phyloP scores from a whole-genome alignment of 2,888 invertebrate genomes.

The Ophion costatus region DNA sequence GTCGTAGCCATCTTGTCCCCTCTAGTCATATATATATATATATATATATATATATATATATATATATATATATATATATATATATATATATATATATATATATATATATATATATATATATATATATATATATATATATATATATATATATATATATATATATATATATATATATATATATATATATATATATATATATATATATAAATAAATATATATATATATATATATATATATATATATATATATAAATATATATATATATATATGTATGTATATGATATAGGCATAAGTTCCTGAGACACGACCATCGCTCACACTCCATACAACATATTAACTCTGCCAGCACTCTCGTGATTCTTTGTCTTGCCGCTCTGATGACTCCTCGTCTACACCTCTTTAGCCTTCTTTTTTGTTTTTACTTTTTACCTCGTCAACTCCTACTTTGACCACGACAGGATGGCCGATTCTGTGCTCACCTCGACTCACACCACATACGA shows the following conservation, averaged over 20 bases:
- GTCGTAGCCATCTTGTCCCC: slow-evolving; percentile 70
- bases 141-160: slow-evolving; percentile 20
- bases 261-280: neutral
- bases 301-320: slow-evolving; percentile 64
- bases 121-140: slow-evolving; percentile 8
- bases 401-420: slow-evolving; percentile 22
- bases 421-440: slow-evolving; percentile 61
- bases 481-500: slow-evolving; percentile 25
- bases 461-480: slow-evolving; percentile 49
- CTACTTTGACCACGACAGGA: slow-evolving; percentile 56
- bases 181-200: slow-evolving; percentile 6
- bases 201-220: no score
- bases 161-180: neutral
- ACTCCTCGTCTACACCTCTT: slow-evolving; percentile 66
- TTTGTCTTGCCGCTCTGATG: slow-evolving; percentile 77
- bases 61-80: slow-evolving; percentile 8
- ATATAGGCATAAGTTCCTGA: slow-evolving; percentile 38
- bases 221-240: no score
- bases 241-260: no score
- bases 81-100: slow-evolving; percentile 10
- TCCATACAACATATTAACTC: slow-evolving; percentile 60
- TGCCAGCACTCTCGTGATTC: slow-evolving; percentile 71
- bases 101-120: neutral
- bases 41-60: slow-evolving; percentile 7
- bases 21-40: slow-evolving; percentile 15